These are phyloP conservation scores for Cantharis rustica DNA, from an alignment of 2,888 invertebrate genomes.

Conservation along the genomic window DNA sequence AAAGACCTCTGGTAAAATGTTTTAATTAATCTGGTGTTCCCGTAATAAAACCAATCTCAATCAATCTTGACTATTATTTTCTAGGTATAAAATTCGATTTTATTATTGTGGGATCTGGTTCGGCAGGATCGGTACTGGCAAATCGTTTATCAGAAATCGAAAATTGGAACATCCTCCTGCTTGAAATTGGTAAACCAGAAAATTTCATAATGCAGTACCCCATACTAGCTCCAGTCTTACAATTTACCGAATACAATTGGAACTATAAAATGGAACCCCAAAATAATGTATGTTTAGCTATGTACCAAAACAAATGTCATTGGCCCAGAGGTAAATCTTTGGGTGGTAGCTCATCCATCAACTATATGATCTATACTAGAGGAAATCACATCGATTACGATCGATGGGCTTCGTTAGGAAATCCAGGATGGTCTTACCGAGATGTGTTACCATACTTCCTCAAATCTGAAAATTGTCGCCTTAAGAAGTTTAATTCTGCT, in stretches of 20 bases:
- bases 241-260: slow-evolving; percentile 61
- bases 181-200: slow-evolving; percentile 46
- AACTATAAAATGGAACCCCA: slow-evolving; percentile 57
- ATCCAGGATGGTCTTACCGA: slow-evolving; percentile 70
- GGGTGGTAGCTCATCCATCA: slow-evolving; percentile 65
- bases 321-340: slow-evolving; percentile 65
- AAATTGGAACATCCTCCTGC: slow-evolving; percentile 46
- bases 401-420: slow-evolving; percentile 68
- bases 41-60: no score
- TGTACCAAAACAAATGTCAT: slow-evolving; percentile 45
- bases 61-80: neutral
- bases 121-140: slow-evolving; percentile 59
- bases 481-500: slow-evolving; percentile 50
- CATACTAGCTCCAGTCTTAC: slow-evolving; percentile 57
- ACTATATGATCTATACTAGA: slow-evolving; percentile 75
- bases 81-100: slow-evolving; percentile 52
- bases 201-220: slow-evolving; percentile 55
- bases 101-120: slow-evolving; percentile 57
- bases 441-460: slow-evolving; percentile 59
- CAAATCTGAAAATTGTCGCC: slow-evolving; percentile 61
- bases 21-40: no score
- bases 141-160: slow-evolving; percentile 57
- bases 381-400: slow-evolving; percentile 73
- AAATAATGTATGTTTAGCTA: slow-evolving; percentile 12
- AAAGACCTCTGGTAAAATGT: neutral